Evolutionary conservation across 2,797 vertebrate species (phyloP), one percentile per base, ranked within the genome.

Genomic region (Enteromius viviparus): DNA sequence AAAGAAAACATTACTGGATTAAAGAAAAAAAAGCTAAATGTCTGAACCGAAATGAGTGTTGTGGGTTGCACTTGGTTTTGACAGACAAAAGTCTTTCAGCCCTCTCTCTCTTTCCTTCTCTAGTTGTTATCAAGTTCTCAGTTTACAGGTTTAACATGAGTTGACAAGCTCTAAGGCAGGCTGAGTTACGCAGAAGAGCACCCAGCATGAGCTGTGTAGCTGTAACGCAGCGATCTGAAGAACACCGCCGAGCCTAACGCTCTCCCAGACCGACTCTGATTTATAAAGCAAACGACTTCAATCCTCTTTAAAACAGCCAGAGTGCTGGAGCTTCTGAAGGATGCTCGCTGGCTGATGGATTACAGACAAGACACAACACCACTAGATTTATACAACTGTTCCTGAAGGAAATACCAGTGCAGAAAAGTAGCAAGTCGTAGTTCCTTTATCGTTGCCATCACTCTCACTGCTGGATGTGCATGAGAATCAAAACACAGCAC

Each of bases 131-230:
- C 92, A 89, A 90, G 91, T 93, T 93, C 93, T 95, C 93, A 86
- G 88, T 90, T 95, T 95, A 92, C 94, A 93, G 89, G 90, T 94
- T 93, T 92, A 94, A 94, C 92, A 90, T 89, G 92, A 94, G 89
- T 87, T 85, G 88, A 90, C 87, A 89, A 88, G 89, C 89, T 89
- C 77, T 26, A 71, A 74, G 70, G 55, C 47, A 81, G 66, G 60
- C 77, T n/a, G 78, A 77, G 51, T 62, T 78, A 15, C 9, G 10
- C 17, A 8, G 60, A 76, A 29, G 23, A 49, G 76, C 26, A 11
- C 78, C 75, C 80, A 65, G 69, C 26, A 0, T 62, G 74, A 69
- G 80, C 19, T 15, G 32, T 53, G 70, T 51, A 60, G n/a, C 60
- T 72, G 49, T 23, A 37, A 68, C 45, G 11, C 66, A 37, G 12